Base-by-base conservation (phyloP, 2,888 invertebrate species). In the Euspilapteryx auroguttella region DNA sequence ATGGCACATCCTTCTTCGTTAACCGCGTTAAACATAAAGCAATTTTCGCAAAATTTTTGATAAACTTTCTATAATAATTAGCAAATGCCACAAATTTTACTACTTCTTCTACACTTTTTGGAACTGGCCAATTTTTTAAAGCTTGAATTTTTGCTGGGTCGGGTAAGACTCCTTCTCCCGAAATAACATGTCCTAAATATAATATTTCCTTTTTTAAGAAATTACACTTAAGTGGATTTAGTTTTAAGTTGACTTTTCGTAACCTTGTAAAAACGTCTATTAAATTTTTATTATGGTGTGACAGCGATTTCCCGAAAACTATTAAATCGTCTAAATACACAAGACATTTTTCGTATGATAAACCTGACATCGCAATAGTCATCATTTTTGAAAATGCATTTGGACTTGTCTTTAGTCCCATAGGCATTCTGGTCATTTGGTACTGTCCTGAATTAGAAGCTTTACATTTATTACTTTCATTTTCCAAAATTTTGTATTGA, bases 361-460 rank as follows among this genome's bases (percentile, higher is more conserved):
- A 27, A 4, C 34, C 38, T 11, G 36, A 25, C 34, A 35, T 34
- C 12, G 32, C 34, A 10, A 36, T 15, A 21, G 29, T 27, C 31
- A 36, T 38, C 3, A 32, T 12, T 4, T 32, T 12, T 2, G 27
- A 27, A 28, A 38, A 37, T 4, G 32, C 12, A 28, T 31, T 34
- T 6, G 34, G 34, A 6, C 32, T 31, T 5, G 25, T 39, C 13
- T 39, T 37, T n/a, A 36, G 25, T 6, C 37, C 37, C 30, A 37
- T 34, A 6, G 38, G 37, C 20, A 34, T 14, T 17, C 35, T 21
- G 3, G n/a, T 34, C 26, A 35, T 31, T 21, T 35, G 34, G 11
- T 33, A 37, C 8, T 17, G 17, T 6, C 17, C 17, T 6, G 5
- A 6, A 17, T 17, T 17, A 5, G 17, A 8, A 17, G 17, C 17